Evolutionary conservation across 2,797 vertebrate genomes (phyloP), one percentile per base, ranked within the genome.

Genomic region (Acanthurus lineatus): DNA sequence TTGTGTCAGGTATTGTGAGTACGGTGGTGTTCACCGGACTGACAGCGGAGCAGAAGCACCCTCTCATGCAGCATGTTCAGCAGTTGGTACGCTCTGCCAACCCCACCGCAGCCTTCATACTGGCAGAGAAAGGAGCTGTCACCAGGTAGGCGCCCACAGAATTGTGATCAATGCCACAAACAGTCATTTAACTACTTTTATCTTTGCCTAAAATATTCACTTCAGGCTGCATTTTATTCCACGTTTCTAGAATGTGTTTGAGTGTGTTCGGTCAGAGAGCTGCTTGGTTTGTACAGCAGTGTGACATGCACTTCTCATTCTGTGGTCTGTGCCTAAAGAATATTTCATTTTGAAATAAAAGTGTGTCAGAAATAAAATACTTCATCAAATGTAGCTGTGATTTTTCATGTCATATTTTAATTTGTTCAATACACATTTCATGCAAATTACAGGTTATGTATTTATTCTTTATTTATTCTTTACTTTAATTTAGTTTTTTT

Each of bases 1-100:
- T 75, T 84, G 49, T 45, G 74, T n/a, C 91, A 99, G 98, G 98
- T 8, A 83, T 97, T 68, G 97, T 98, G 91, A 99, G 95, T 87
- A 96, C 95, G 0, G 95, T 99, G 73, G 94, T 97, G 70, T 97
- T 99, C 89, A 99, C 97, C 0, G 96, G 96, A 45, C 94, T 96
- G 38, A 93, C 97, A 9, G 77, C 77, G 0, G 97, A 98, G 69
- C 96, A 96, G 92, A 96, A 95, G 69, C 96, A 97, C 83, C 96
- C 97, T 0, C 94, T 97, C 71, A 92, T 97, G 4, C 85, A 95
- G 87, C 95, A 96, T 84, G 91, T 98, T 76, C 97, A 98, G 94
- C 95, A 95, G 94, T 92, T 99, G 73, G 95, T 99, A 88, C 95
- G 97, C 78, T 95, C 97, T 11, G 94, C 97, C 86, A 99, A 98